These are phyloP conservation scores for Acromyrmex charruanus DNA, from an alignment of 1,140 invertebrate genomes.

Conservation along the genomic window DNA sequence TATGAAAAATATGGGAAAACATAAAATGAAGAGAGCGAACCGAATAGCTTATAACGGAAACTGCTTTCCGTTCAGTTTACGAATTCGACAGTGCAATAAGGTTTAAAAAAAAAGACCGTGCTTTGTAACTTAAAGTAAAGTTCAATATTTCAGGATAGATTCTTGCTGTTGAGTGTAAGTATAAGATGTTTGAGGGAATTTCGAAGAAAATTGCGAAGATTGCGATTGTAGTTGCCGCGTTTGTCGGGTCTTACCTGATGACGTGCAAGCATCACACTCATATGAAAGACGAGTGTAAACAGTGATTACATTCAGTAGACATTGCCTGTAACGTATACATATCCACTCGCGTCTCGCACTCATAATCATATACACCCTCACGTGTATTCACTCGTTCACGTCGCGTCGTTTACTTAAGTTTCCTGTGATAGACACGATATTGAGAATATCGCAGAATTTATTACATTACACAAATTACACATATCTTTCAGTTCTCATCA, in stretches of 20 bases:
- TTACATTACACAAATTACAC: neutral
- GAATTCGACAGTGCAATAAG: neutral
- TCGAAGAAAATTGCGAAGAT: conserved; percentile 33
- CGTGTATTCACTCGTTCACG: conserved; percentile 34
- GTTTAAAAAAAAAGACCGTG: neutral
- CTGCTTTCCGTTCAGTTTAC: neutral
- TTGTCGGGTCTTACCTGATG: conserved; percentile 56
- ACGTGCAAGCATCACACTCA: conserved; percentile 13
- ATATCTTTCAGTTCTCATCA: conserved; percentile 26
- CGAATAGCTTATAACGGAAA: neutral
- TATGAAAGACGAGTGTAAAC: conserved; percentile 49
- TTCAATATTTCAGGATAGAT: conserved; percentile 11
- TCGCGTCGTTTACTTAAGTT: conserved; percentile 28
- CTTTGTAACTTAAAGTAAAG: neutral
- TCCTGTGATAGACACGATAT: conserved; percentile 10
- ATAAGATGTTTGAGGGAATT: neutral
- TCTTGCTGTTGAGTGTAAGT: neutral
- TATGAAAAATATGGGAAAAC: neutral
- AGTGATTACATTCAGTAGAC: conserved; percentile 64
- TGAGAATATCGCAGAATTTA: neutral
- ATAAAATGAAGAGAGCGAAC: neutral
- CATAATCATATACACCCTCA: conserved; percentile 2
- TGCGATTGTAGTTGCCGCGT: conserved; percentile 22
- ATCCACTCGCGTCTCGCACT: conserved; percentile 22
- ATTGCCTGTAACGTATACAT: conserved; percentile 71